These are phyloP conservation scores for Triplophysa siluroides DNA, from an alignment of 2,113 vertebrate genomes.

Conservation along the genomic window DNA sequence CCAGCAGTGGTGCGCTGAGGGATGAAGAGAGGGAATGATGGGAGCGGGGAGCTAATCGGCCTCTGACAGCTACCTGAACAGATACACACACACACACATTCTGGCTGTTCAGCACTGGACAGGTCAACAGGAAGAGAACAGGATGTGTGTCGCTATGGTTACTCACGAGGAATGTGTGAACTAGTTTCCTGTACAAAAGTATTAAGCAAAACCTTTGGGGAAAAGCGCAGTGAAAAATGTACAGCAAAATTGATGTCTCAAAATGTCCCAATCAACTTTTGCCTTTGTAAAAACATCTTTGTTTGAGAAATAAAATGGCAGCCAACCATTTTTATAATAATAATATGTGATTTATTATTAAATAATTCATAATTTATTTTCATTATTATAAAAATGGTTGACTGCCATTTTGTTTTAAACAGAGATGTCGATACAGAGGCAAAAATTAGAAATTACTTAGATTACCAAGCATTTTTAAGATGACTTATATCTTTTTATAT, in stretches of 20 bases:
- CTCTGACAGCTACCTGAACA: slow-evolving; percentile 72
- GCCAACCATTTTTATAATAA: too few relatives aligned
- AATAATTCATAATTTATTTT: too few relatives aligned
- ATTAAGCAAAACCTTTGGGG: slow-evolving; percentile 42
- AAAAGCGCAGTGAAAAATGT: neutral
- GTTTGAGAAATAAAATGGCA: too few relatives aligned
- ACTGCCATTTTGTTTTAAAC: too few relatives aligned
- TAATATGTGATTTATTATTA: too few relatives aligned
- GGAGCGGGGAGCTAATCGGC: slow-evolving; percentile 78
- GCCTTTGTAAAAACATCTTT: too few relatives aligned
- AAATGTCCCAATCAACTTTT: neutral
- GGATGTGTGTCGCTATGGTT: slow-evolving; percentile 47
- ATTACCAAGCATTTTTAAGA: too few relatives aligned
- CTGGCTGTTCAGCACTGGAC: neutral
- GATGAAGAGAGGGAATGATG: slow-evolving; percentile 23
- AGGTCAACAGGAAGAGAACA: slow-evolving; percentile 48
- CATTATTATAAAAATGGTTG: too few relatives aligned
- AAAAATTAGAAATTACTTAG: too few relatives aligned
- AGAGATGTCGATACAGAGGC: too few relatives aligned
- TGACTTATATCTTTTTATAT: too few relatives aligned
- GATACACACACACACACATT: slow-evolving; percentile 22
- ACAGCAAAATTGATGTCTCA: neutral
- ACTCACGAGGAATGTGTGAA: slow-evolving; percentile 42
- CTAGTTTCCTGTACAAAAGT: slow-evolving; percentile 35
- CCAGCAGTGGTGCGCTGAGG: slow-evolving; percentile 57